Evolutionary conservation across 2,797 vertebrate genomes (phyloP), one percentile per base, ranked within the genome.

Genomic region (Arnoldichthys spilopterus): DNA sequence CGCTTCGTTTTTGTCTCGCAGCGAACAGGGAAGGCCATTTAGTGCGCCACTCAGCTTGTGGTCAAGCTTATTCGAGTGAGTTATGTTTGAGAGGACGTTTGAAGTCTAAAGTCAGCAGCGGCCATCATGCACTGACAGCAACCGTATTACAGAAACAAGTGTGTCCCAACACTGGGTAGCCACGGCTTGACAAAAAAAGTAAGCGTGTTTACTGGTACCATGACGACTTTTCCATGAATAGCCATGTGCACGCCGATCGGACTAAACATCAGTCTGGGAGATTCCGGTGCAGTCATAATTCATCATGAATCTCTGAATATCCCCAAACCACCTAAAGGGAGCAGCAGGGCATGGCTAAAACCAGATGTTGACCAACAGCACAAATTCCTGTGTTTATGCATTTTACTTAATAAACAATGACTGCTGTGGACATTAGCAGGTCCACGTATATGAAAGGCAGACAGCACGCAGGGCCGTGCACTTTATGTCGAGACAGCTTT

Each of bases 61-160:
- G 76, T 77, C 85, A 84, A 83, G 85, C 88, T 90, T 89, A 88
- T 87, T 85, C 68, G 82, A 89, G 84, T 88, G 83, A 66, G 73
- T 56, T 83, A 37, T 85, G 89, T 91, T 90, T 89, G 90, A 90
- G 89, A 86, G 86, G 81, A 85, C 83, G 85, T 89, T 89, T 85
- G 66, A 85, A 84, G 78, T 62, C 77, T 82, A 72, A 71, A 82
- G 69, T 79, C 74, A 73, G 66, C 59, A 43, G 59, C 56, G 51
- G 73, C 73, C 53, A 66, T 79, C 56, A 77, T 49, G 59, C 62
- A 74, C 67, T 56, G 71, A 82, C 75, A 53, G 74, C 63, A 75
- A 62, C 20, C 58, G 75, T 28, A 47, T 77, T 77, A 79, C 62
- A 26, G 72, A 80, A 77, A 67, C 71, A 51, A 81, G 66, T 73